Base-by-base conservation (phyloP, 1,140 invertebrate species). In the Drosophila pachea region DNA sequence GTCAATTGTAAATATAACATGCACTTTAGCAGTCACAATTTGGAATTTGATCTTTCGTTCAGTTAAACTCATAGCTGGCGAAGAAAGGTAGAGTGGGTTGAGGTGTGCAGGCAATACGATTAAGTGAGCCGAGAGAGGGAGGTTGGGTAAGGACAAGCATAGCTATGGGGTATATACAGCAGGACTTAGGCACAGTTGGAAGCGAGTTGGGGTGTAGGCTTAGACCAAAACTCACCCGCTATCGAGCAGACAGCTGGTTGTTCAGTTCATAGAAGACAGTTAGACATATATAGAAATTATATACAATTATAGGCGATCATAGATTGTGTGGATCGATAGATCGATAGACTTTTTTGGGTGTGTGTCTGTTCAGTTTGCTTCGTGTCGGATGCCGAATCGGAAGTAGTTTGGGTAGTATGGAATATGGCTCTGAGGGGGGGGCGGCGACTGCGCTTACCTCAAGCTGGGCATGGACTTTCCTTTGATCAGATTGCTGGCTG, bases 391-490 rank as follows among this genome's bases (percentile, higher is more conserved):
- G 63, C 64, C 76, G 58, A 62, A 73, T 81, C 55, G 3, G 56
- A 54, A 74, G 56, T 74, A 40, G 4, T 70, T 32, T 47, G 0
- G 7, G 9, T 7, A 7, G 4, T 6, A 12, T 38, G 16, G 33
- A 12, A 16, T 14, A 8, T 22, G n/a, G n/a, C n/a, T n/a, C n/a
- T n/a, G 22, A 22, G 22, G 22, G 22, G 22, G n/a, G 0, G 31
- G 12, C 31, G n/a, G 11, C 6, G 6, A 31, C 2, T 6, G 7
- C 22, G 32, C 1, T 72, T 92, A 97, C 96, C 96, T 97, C 49
- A 98, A 90, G 89, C 96, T 97, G 5, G 97, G 97, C 96, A 98
- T 97, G 91, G 96, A 97, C 91, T 97, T 97, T 49, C 96, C 97
- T 92, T 97, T 97, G 47, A 97, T 94, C 33, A 97, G 90, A 89